Conservation (phyloP, 2,797 vertebrate genomes). For the Rhinatrema bivittatum region DNA sequence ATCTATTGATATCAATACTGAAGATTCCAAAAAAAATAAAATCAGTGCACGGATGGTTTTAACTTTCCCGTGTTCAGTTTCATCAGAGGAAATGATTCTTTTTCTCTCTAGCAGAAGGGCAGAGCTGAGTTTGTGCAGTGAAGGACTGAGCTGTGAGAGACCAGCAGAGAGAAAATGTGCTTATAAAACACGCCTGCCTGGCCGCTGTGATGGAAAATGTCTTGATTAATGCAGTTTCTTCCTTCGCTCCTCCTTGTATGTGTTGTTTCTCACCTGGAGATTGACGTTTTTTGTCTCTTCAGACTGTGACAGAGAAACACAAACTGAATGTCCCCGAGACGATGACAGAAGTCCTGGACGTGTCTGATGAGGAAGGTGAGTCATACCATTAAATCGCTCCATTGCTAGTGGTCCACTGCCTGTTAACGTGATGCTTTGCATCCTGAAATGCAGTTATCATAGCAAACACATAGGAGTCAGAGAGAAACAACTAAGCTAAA, state of each 20-base stretch:
- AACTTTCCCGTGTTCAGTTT: background rate
- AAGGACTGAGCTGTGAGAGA: background rate
- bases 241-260: too few relatives aligned
- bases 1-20: constrained; percentile 7
- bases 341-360: constrained; percentile 94
- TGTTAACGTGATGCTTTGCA: too few relatives aligned
- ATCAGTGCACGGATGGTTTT: background rate
- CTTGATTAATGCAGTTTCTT: background rate
- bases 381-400: background rate
- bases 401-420: too few relatives aligned
- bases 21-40: background rate
- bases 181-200: background rate
- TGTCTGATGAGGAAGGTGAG: constrained; percentile 96
- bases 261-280: too few relatives aligned
- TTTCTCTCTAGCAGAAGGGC: constrained; percentile 7
- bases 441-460: too few relatives aligned
- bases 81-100: background rate
- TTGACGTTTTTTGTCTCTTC: constrained; percentile 30
- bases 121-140: background rate
- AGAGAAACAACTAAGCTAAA: too few relatives aligned
- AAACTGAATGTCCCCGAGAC: constrained; percentile 97
- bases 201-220: background rate
- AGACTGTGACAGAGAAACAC: constrained; percentile 97
- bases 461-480: too few relatives aligned
- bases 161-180: background rate